These are phyloP conservation scores for Myiozetetes cayanensis DNA, from an alignment of 2,113 vertebrate genomes.

Conservation along the genomic window DNA sequence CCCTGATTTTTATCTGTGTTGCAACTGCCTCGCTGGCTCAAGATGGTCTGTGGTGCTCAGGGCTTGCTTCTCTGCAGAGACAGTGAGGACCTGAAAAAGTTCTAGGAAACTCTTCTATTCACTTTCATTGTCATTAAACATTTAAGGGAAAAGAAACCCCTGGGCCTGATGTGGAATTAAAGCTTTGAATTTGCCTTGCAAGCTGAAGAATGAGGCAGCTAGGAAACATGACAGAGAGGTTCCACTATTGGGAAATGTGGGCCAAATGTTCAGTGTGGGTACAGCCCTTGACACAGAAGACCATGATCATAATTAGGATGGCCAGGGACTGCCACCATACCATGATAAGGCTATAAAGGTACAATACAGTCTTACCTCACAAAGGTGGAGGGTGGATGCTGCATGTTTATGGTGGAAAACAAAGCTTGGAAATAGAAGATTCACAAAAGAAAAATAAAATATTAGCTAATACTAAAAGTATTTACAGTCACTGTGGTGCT, in stretches of 20 bases:
- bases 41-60: background rate
- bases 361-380: background rate
- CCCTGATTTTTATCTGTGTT: background rate
- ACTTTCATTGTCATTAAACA: background rate
- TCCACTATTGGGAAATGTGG: rapidly evolving
- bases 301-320: background rate
- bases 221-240: background rate
- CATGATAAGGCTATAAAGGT: background rate
- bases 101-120: background rate
- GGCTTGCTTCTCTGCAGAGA: background rate
- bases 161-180: background rate
- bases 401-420: background rate
- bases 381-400: background rate
- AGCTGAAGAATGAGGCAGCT: background rate
- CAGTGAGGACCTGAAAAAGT: background rate
- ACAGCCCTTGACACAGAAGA: background rate
- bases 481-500: background rate
- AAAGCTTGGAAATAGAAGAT: background rate
- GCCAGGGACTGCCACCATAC: background rate
- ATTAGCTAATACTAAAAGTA: background rate
- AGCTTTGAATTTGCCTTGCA: background rate
- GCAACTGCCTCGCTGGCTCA: rapidly evolving
- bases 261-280: background rate
- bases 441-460: background rate
- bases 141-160: background rate